Conservation (phyloP, 2,888 invertebrate genomes). For the Mythimna pallens region DNA sequence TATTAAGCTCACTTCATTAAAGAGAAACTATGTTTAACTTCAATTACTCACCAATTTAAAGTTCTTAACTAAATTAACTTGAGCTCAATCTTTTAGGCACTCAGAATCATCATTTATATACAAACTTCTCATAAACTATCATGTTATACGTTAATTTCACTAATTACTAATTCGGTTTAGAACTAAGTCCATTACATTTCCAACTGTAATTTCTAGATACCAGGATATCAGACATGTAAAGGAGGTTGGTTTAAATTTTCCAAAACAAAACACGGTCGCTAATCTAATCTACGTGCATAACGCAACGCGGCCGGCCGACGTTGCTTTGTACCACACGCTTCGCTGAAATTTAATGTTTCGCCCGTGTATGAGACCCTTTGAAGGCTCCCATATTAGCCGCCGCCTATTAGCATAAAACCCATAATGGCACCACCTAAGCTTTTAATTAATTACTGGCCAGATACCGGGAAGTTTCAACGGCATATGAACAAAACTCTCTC, state of each 20-base stretch:
- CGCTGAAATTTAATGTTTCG: conserved; percentile 84
- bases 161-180: conserved; percentile 37
- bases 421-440: conserved; percentile 85
- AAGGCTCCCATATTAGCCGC: conserved; percentile 84
- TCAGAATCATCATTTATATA: conserved; percentile 32
- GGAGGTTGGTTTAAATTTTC: conserved; percentile 46
- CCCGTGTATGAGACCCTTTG: conserved; percentile 80
- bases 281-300: conserved; percentile 76
- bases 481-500: conserved; percentile 70
- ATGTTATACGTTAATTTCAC: conserved; percentile 22
- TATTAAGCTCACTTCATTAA: conserved; percentile 26
- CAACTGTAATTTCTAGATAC: conserved; percentile 42
- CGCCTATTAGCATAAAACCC: conserved; percentile 88
- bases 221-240: conserved; percentile 50
- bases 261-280: conserved; percentile 67
- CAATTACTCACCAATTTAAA: conserved; percentile 47
- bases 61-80: conserved; percentile 43
- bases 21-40: conserved; percentile 28
- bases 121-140: conserved; percentile 30
- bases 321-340: conserved; percentile 76
- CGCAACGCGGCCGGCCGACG: conserved; percentile 64
- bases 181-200: conserved; percentile 35
- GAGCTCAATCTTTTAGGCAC: conserved; percentile 31
- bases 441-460: conserved; percentile 88
- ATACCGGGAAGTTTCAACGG: conserved; percentile 75